Conservation (phyloP, 2,113 vertebrate genomes). For the Recurvirostra avosetta region DNA sequence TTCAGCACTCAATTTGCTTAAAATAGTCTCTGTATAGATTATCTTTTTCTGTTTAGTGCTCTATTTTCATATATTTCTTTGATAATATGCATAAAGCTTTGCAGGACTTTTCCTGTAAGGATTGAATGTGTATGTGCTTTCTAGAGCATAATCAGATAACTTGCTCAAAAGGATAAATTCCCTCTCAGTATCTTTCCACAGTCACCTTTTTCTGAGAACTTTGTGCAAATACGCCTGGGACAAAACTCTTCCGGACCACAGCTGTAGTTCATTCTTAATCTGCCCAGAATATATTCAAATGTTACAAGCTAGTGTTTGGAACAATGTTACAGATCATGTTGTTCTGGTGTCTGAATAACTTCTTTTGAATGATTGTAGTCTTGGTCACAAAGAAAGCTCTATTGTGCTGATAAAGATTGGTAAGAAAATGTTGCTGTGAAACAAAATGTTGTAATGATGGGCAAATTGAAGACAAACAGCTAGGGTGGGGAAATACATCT, state of each 20-base stretch:
- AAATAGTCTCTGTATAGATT: background rate
- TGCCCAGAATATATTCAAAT: background rate
- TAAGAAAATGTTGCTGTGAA: background rate
- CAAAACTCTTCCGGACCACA: background rate
- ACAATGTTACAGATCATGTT: background rate
- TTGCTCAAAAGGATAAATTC: background rate
- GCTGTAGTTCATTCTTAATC: background rate
- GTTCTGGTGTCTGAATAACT: background rate
- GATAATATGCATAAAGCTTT: background rate
- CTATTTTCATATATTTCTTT: background rate
- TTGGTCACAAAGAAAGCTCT: background rate
- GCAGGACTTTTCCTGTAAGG: background rate
- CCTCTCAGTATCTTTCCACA: background rate
- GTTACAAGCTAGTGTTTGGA: background rate
- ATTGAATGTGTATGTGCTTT: background rate
- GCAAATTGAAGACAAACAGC: background rate
- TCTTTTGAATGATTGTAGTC: background rate
- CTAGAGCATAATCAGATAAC: background rate
- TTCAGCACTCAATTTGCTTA: background rate
- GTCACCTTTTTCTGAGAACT: background rate
- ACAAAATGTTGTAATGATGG: background rate
- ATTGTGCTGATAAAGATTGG: background rate
- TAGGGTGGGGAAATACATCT: background rate
- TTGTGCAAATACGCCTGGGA: background rate
- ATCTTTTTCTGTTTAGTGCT: background rate